These are phyloP conservation scores for Oligia strigilis DNA, from an alignment of 2,888 invertebrate species.

Conservation along the genomic window DNA sequence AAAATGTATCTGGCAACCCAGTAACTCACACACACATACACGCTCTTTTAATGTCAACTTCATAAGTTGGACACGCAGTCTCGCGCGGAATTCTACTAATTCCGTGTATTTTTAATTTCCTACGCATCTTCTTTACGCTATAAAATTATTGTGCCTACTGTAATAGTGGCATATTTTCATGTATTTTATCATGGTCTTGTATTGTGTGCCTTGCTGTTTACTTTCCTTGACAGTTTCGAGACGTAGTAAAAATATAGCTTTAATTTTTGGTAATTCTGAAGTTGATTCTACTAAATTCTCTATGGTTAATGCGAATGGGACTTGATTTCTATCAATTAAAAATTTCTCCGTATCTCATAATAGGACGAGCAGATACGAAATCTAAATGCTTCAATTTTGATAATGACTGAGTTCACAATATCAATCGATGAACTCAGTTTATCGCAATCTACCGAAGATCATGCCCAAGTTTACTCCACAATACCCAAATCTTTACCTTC, in stretches of 20 bases:
- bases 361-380: background rate
- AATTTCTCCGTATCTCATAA: background rate
- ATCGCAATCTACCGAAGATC: background rate
- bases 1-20: slow-evolving; percentile 40
- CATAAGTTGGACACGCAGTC: slow-evolving; percentile 55
- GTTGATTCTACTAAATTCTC: background rate
- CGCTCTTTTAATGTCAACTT: slow-evolving; percentile 26
- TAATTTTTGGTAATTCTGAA: background rate
- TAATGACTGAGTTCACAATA: background rate
- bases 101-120: slow-evolving; percentile 47
- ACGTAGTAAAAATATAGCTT: background rate
- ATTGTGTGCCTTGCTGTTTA: slow-evolving; percentile 1
- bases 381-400: too few species aligned
- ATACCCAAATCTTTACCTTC: background rate
- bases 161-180: slow-evolving; percentile 34
- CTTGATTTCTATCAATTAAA: background rate
- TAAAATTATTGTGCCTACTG: slow-evolving; percentile 37
- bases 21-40: slow-evolving; percentile 17
- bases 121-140: background rate
- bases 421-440: background rate
- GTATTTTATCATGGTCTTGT: slow-evolving; percentile 48
- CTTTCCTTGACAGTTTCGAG: background rate
- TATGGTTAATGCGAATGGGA: background rate
- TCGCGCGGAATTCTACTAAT: slow-evolving; percentile 45
- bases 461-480: background rate